phyloP scores from a whole-genome alignment of 2,113 vertebrate genomes.

The Nesoenas mayeri region DNA sequence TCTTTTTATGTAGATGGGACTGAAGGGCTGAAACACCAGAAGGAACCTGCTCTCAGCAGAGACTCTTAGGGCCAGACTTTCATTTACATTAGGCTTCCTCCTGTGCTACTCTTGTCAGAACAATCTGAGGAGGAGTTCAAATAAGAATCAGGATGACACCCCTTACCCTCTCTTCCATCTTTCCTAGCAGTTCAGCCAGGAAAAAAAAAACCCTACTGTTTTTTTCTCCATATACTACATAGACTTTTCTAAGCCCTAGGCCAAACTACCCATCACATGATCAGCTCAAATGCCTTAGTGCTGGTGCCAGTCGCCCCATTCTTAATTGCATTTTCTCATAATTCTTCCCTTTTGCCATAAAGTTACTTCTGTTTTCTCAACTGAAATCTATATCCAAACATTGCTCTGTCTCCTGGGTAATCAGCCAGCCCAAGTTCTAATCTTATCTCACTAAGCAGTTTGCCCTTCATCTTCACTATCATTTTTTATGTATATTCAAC shows the following conservation, averaged over 20 bases:
- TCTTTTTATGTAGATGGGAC: not conserved
- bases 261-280: accelerated
- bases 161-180: not conserved
- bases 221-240: not conserved
- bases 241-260: not conserved
- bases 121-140: not conserved
- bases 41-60: not conserved
- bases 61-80: not conserved
- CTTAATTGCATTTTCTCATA: not conserved
- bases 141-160: not conserved
- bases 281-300: not conserved
- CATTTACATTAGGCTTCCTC: not conserved
- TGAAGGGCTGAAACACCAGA: not conserved
- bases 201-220: not conserved
- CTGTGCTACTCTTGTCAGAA: not conserved
- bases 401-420: not conserved
- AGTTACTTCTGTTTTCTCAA: not conserved
- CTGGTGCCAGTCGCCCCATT: not conserved
- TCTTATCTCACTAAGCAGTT: not conserved
- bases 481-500: not conserved
- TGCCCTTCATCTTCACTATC: not conserved
- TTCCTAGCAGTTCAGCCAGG: not conserved
- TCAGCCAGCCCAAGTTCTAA: not conserved
- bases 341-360: not conserved
- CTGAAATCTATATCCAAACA: not conserved